Base-by-base conservation (phyloP, 2,113 vertebrate genomes). In the Daubentonia madagascariensis region DNA sequence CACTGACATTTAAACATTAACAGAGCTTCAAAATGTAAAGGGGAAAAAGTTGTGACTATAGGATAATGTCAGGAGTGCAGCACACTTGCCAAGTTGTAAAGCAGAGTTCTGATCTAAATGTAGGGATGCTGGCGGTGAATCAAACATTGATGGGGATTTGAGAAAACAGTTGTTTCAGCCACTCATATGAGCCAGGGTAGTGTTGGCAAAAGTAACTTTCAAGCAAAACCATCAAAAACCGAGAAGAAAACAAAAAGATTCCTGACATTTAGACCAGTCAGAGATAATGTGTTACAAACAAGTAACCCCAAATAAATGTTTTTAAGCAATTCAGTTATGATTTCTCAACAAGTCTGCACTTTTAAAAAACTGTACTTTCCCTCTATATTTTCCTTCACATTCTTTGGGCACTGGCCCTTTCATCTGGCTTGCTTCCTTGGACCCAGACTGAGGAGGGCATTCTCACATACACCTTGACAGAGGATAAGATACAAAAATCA, bases 91-190 rank as follows among this genome's bases (percentile, higher is more conserved):
- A 94, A 91, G 83, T 50, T 79, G 37, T 89, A 54, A 72, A 92
- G 45, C 45, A 67, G 45, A 22, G 45, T 95, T 63, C 43, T 52
- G 45, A 83, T 54, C 50, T 94, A 94, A 88, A 91, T 76, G 93
- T 91, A 93, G 83, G 43, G 28, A 63, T 54, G 2, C n/a, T 86
- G 54, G 85, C 88, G n/a, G 54, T 14, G 30, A 3, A 52, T 78
- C 59, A 78, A 81, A 65, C 9, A 18, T 37, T 85, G 72, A 65
- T 61, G 30, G 67, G 12, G 25, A 89, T 86, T 92, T 89, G 73
- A 92, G 92, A 65, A 94, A 92, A 92, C 43, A 96, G 65, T 92
- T 97, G 67, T 65, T 86, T 89, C 73, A 87, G 59, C 16, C 16
- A 70, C 20, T 12, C 25, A 18, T 28, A n/a, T 30, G 9, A 89